Percentiles rank a stretch among this genome's conserved stretches.
Conservation (phyloP, 2,113 vertebrate species). For the Lonchura striata region DNA sequence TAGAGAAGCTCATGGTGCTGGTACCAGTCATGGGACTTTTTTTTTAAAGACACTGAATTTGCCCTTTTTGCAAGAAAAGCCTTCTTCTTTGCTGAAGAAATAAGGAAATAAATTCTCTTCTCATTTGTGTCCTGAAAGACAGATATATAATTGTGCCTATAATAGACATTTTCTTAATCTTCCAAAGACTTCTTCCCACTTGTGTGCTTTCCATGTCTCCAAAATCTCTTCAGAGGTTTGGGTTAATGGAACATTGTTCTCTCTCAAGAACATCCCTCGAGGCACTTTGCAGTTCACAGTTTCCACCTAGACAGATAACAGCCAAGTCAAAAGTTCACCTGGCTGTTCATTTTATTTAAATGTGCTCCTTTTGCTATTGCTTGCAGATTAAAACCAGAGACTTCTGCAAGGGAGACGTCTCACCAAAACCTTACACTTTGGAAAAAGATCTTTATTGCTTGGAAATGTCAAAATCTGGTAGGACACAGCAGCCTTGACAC, state of each 20-base stretch:
- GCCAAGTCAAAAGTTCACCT: conserved; percentile 51
- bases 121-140: not conserved
- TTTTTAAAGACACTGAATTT: not conserved
- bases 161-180: not conserved
- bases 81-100: not conserved
- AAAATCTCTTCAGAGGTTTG: conserved; percentile 2
- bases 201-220: conserved; percentile 1
- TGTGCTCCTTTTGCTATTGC: conserved; percentile 11
- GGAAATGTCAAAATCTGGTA: conserved; percentile 64
- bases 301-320: conserved; percentile 45
- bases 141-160: not conserved
- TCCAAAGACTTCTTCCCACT: not conserved
- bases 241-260: conserved; percentile 46
- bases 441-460: conserved; percentile 58
- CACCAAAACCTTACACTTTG: conserved; percentile 46
- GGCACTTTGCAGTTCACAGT: conserved; percentile 9
- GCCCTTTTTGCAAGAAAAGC: not conserved
- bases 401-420: conserved; percentile 30
- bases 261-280: not conserved
- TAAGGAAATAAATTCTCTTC: conserved; percentile 1
- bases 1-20: not conserved
- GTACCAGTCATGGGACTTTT: not conserved
- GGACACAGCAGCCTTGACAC: conserved; percentile 55
- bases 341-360: conserved; percentile 57
- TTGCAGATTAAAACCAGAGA: conserved; percentile 42